Evolutionary conservation across 1,140 invertebrate genomes (phyloP), one percentile per base, ranked within the genome.

Genomic region (Oreohelix idahoensis): DNA sequence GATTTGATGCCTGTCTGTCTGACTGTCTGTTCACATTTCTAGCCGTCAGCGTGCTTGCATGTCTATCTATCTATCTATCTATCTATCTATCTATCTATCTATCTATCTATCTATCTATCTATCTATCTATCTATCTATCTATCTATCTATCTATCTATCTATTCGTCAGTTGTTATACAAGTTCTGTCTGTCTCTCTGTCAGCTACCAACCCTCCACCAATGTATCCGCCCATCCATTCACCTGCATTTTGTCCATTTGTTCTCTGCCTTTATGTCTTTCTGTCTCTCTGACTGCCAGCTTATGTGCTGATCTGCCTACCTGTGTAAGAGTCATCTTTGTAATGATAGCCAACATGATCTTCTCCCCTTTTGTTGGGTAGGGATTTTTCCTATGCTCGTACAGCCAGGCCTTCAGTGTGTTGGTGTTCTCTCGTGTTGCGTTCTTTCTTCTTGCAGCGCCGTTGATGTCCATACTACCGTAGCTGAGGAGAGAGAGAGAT

Each of bases 241-340:
- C n/a, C n/a, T n/a, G n/a, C n/a, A n/a, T n/a, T n/a, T n/a, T n/a
- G n/a, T n/a, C n/a, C n/a, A n/a, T n/a, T n/a, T n/a, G n/a, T n/a
- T n/a, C n/a, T n/a, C n/a, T n/a, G n/a, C n/a, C n/a, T n/a, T n/a
- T n/a, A n/a, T n/a, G n/a, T n/a, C n/a, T n/a, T n/a, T n/a, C n/a
- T n/a, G n/a, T n/a, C 8, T 32, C 10, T 26, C 8, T 42, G 35
- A 17, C 32, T 42, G 35, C n/a, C n/a, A 13, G n/a, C n/a, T 10
- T 58, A 58, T 58, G 13, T n/a, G 53, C 53, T 23, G 5, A 4
- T 23, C n/a, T n/a, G n/a, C 80, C 20, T 45, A 82, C 80, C 76
- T 99, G 98, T 13, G 98, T 99, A 69, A 99, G 93, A 39, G 98
- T 99, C 98, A 99, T 99, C 93, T 98, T 98, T 71, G 98, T 99